Conservation (phyloP, 2,888 invertebrate genomes). For the Esperia sulphurella region DNA sequence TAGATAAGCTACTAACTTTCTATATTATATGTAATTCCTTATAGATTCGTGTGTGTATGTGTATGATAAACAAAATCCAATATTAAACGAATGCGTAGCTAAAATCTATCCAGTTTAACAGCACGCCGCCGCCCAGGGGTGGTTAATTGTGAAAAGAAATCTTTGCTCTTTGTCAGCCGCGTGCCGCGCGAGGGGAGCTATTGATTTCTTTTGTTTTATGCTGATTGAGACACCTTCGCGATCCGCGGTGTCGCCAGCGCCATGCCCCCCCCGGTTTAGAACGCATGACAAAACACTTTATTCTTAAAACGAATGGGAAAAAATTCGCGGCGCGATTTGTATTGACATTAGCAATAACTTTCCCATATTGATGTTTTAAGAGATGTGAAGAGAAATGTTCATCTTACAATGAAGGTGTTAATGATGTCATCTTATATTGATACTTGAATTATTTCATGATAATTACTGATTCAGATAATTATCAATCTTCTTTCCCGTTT, state of each 20-base stretch:
- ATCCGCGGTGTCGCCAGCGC: slow-evolving; percentile 42
- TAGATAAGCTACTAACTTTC: background rate
- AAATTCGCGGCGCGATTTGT: slow-evolving; percentile 35
- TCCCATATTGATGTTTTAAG: background rate
- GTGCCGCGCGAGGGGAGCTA: slow-evolving; percentile 57
- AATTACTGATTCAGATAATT: too few species aligned
- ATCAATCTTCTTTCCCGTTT: too few species aligned
- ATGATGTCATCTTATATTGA: too few species aligned
- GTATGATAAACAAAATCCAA: slow-evolving; percentile 3
- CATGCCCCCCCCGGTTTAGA: slow-evolving; percentile 37
- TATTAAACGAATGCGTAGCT: slow-evolving; percentile 32
- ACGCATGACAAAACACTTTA: slow-evolving; percentile 73
- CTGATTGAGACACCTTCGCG: slow-evolving; percentile 78
- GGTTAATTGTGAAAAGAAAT: slow-evolving; percentile 80
- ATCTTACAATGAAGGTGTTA: background rate
- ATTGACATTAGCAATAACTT: slow-evolving; percentile 20
- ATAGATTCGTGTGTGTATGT: background rate
- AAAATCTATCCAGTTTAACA: slow-evolving; percentile 63
- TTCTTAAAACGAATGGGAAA: slow-evolving; percentile 54
- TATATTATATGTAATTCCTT: background rate
- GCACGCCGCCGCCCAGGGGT: slow-evolving; percentile 60
- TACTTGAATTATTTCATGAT: too few species aligned
- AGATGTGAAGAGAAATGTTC: background rate
- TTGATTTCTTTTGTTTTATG: slow-evolving; percentile 80
- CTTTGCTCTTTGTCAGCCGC: slow-evolving; percentile 77